A percentile compares a stretch with the other conserved stretches of the same genome.
phyloP scores from a whole-genome alignment of 2,797 vertebrate species.

The Crenichthys baileyi region DNA sequence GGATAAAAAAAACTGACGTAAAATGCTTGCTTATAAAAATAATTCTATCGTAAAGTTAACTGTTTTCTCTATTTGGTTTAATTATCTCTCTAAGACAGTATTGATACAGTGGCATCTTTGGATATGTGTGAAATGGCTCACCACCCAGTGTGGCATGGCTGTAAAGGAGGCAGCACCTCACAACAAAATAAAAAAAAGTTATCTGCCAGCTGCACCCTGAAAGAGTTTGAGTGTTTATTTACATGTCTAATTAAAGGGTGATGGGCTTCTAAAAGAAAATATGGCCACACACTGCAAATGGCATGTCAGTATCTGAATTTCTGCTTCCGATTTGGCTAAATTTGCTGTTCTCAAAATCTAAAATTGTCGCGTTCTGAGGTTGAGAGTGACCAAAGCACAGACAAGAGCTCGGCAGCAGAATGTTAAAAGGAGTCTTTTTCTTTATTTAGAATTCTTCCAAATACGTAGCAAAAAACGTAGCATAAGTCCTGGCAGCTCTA shows the following conservation, averaged over 20 bases:
- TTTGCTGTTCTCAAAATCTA: neutral
- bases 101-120: neutral
- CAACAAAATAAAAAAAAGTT: too few species aligned
- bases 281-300: fast-evolving
- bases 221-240: neutral
- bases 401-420: too few species aligned
- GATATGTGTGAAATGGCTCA: neutral
- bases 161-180: too few species aligned
- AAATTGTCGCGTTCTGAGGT: too few species aligned
- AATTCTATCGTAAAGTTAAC: neutral
- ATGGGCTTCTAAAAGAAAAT: neutral
- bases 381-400: too few species aligned
- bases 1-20: neutral
- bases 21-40: neutral
- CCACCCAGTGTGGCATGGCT: neutral
- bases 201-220: neutral
- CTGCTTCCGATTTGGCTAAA: neutral
- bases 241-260: too few species aligned
- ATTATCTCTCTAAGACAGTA: neutral
- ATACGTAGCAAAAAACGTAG: too few species aligned
- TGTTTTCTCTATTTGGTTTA: neutral
- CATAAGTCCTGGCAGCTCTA: too few species aligned
- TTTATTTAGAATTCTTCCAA: too few species aligned
- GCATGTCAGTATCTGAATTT: neutral
- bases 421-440: too few species aligned